Percentiles rank a stretch among this genome's conserved stretches.
Conservation (phyloP, 1,140 invertebrate genomes). For the Drosophila kanapiae region DNA sequence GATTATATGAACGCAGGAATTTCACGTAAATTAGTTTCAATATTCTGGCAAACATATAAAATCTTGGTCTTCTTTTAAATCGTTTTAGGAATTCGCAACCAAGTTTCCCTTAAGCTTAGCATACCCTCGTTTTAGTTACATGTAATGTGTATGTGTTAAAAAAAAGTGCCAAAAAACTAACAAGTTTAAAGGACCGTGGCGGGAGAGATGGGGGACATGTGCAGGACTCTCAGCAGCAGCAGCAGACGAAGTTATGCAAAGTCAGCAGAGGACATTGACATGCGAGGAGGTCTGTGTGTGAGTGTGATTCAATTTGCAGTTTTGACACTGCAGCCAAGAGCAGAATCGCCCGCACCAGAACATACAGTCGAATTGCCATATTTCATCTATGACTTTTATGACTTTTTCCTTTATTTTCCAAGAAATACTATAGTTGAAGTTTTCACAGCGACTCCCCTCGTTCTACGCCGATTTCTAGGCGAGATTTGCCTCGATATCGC, state of each 20-base stretch:
- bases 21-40: neutral
- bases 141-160: constrained; percentile 45
- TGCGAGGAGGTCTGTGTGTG: constrained; percentile 49
- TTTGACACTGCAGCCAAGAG: constrained; percentile 64
- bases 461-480: constrained; percentile 21
- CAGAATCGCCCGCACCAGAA: constrained; percentile 24
- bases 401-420: constrained; percentile 68
- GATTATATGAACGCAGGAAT: neutral
- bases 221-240: constrained; percentile 18
- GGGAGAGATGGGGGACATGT: neutral
- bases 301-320: constrained; percentile 80
- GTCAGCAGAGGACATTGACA: constrained; percentile 81
- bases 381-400: constrained; percentile 81
- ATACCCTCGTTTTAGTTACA: constrained; percentile 14
- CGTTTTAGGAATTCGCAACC: neutral
- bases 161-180: constrained; percentile 69
- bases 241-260: constrained; percentile 77
- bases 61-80: neutral
- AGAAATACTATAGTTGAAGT: constrained; percentile 42
- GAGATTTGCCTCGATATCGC: constrained; percentile 58
- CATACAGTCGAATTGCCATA: constrained; percentile 77
- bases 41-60: no score
- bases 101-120: no score
- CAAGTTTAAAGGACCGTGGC: constrained; percentile 41
- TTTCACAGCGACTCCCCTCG: constrained; percentile 26